Evolutionary conservation across 2,797 vertebrate genomes (phyloP), one percentile per base, ranked within the genome.

Genomic region (Cottoperca gobio): DNA sequence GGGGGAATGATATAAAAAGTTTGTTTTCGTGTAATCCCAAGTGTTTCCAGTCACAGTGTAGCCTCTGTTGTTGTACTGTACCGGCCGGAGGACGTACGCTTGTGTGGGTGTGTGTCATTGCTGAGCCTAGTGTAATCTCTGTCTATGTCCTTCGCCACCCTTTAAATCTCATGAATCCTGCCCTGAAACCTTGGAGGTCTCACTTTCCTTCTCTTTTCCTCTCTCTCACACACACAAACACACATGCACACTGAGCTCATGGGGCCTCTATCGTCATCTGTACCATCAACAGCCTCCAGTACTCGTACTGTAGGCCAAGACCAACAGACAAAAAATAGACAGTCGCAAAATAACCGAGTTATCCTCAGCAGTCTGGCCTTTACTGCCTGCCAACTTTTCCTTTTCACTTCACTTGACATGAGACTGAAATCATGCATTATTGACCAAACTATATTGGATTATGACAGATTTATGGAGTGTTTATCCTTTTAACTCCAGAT

Each of bases 261-360:
- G 24, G 62, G 71, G 63, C 59, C 77, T 70, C 79, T 55, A 39
- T 61, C 78, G 74, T 88, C 88, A 87, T 91, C 73, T 78, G 78
- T 76, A 70, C 78, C 83, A 78, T 85, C 83, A 69, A 61, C 83
- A 76, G 79, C 70, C 75, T 89, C 73, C 83, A 81, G 84, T 45
- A 26, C 76, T 82, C 77, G 2, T 5, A 48, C 80, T 76, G 68
- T 19, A 68, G 71, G 85, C 92, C 89, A 93, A 93, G 82, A 92
- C 76, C 79, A 93, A 91, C 89, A 92, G 73, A 89, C 83, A 84
- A 64, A 91, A 92, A 90, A 91, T 90, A 92, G 87, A 90, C 76
- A 45, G 82, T 86, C 67, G 13, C 83, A 86, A 88, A 91, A 92
- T 83, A 90, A 89, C 84, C 12, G 1, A 82, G 84, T 81, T 81